A percentile compares a stretch with the other conserved stretches of the same genome.
Evolutionary conservation across 1,140 invertebrate species (phyloP).

Genomic region (Zaprionus lachaisei): DNA sequence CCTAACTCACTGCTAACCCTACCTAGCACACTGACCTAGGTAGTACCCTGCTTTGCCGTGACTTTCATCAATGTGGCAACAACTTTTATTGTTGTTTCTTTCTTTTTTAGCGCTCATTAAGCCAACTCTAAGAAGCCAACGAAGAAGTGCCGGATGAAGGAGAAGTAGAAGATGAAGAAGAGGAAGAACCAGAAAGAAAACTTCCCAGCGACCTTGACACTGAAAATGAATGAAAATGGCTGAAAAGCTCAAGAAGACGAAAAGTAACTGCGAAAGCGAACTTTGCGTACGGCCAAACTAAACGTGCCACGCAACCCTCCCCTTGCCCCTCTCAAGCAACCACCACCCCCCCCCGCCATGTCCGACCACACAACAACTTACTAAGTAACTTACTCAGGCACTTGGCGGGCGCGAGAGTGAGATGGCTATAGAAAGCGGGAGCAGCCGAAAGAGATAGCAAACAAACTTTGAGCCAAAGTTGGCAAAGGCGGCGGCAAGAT

Average conservation of each 20-base stretch:
- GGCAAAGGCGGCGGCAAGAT: not conserved
- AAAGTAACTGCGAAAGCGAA: conserved; percentile 50
- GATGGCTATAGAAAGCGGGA: conserved; percentile 3
- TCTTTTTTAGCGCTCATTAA: conserved; percentile 48
- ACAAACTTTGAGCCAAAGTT: conserved; percentile 40
- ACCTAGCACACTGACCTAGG: not conserved
- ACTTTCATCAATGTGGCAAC: conserved; percentile 34
- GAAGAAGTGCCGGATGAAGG: conserved; percentile 5
- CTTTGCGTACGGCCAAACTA: conserved; percentile 53
- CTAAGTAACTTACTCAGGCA: conserved; percentile 39
- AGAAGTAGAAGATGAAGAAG: not conserved
- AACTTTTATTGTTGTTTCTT: conserved; percentile 35
- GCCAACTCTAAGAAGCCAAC: conserved; percentile 25
- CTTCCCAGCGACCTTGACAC: conserved; percentile 48
- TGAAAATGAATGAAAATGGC: conserved; percentile 34
- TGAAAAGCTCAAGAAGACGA: conserved; percentile 35
- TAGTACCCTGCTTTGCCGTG: conserved; percentile 3
- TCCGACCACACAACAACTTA: conserved; percentile 16
- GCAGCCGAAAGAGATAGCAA: not conserved
- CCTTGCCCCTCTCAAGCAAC: too few relatives aligned
- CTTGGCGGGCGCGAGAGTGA: not conserved
- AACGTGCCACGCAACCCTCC: conserved; percentile 11
- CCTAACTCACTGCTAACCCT: too few relatives aligned
- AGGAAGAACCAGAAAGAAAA: conserved; percentile 22
- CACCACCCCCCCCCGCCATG: not conserved